Evolutionary conservation across 2,797 vertebrate genomes (phyloP), one percentile per base, ranked within the genome.

Genomic region (Fringilla coelebs): DNA sequence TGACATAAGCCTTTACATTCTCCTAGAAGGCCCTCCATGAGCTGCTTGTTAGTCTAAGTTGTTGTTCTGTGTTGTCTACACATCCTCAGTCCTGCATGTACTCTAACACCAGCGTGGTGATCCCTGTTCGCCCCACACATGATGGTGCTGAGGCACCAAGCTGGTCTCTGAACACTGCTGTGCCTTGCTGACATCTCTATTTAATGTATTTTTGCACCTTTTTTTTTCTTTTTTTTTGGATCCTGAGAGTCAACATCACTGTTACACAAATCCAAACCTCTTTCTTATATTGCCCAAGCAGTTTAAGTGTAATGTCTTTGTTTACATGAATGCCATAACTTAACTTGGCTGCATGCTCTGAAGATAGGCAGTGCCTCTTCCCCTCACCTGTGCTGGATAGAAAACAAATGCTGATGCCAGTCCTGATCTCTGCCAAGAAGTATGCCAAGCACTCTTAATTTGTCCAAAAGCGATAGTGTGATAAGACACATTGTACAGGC

Each of bases 181-280:
- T 49, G 28, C n/a, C 60, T 84, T 58, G 20, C 12, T 66, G 36
- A 31, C 52, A n/a, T 8, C 10, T 71, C 54, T 74, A 20, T 87
- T 80, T 74, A 29, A 40, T 6, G 3, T 31, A 21, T 36, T 11
- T 54, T 65, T 3, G 1, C 48, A 7, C 16, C 0, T 12, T 26
- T 7, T 20, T 28, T 8, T 19, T 26, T 11, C 2, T 22, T 21
- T 31, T 24, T 18, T 22, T 36, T 57, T 22, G 21, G 16, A 7
- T 15, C 54, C 54, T 24, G 21, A 24, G 14, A 24, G 54, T 57
- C 54, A 24, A 22, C 21, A 34, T 57, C n/a, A 24, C 21, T 34
- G n/a, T 54, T 36, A 24, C 14, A 18, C 14, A 28, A 74, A 43
- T 43, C 32, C 22, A 48, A 34, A 85, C 13, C 5, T 62, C 10